Conservation (phyloP, 1,140 invertebrate genomes). For the Parapsyche elsis region DNA sequence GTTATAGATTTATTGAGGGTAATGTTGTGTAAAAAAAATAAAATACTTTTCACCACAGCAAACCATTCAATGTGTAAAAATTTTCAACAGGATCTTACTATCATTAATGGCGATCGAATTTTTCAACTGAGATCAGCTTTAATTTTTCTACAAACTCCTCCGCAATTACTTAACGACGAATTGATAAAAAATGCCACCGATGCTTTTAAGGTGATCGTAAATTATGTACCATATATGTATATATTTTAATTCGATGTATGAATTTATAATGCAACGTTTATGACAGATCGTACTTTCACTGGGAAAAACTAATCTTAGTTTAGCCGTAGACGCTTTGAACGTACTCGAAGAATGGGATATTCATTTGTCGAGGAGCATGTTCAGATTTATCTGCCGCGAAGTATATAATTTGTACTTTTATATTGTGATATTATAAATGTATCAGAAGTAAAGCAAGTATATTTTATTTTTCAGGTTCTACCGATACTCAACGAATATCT, state of each 20-base stretch:
- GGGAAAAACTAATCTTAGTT: conserved; percentile 46
- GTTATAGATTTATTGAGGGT: conserved; percentile 31
- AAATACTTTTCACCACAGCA: not conserved
- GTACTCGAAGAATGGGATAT: conserved; percentile 51
- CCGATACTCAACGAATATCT: conserved; percentile 52
- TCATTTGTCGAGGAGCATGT: conserved; percentile 27
- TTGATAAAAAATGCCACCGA: conserved; percentile 40
- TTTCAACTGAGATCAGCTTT: conserved; percentile 47
- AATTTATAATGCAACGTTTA: not conserved
- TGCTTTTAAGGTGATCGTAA: conserved; percentile 45
- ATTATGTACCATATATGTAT: not conserved
- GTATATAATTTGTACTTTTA: conserved; percentile 41
- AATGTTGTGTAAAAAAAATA: not conserved
- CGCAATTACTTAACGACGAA: conserved; percentile 39
- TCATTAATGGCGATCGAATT: conserved; percentile 43
- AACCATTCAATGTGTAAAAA: not conserved
- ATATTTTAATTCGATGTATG: not conserved
- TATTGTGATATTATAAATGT: not conserved
- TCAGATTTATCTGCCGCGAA: conserved; percentile 34
- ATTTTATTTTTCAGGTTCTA: conserved; percentile 41
- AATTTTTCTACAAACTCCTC: conserved; percentile 47
- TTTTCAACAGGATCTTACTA: conserved; percentile 41
- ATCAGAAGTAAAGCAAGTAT: not conserved
- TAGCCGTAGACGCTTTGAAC: conserved; percentile 42
- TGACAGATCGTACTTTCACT: conserved; percentile 44